Evolutionary conservation across 2,797 vertebrate genomes (phyloP), one percentile per base, ranked within the genome.

Genomic region (Martes flavigula): DNA sequence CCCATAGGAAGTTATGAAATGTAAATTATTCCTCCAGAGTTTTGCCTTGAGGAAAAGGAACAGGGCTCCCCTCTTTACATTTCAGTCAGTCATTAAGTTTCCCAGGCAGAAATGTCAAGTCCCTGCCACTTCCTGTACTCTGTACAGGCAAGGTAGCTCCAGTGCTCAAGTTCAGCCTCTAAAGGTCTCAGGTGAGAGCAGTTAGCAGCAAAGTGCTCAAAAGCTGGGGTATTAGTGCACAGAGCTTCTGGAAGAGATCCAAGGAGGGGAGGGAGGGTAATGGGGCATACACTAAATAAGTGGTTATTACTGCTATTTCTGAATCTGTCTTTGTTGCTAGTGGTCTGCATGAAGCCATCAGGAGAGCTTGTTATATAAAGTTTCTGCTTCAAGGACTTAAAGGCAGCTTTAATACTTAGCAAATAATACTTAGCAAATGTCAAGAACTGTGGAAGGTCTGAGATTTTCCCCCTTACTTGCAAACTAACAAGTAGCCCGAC

Each of bases 301-400:
- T 51, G 17, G 46, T 84, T 87, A 64, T 79, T 95, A 83, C 73
- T 70, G 46, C 83, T 73, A 20, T 91, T 97, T 95, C 86, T 87
- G 70, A 48, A 60, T 62, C 46, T 85, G 4, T 30, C 27, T 90
- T 46, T 60, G 30, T 79, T 70, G 66, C 6, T 83, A 56, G 70
- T 64, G 17, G 51, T 93, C 87, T 75, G n/a, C 38, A 15, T 56
- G 35, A 92, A 83, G 56, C 30, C 23, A 54, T 92, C 46, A 75
- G 68, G 64, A 58, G 27, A 75, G 3, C 17, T 43, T 32, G 17
- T 87, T 90, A 90, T 20, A 86, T 75, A 92, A 81, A 75, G n/a
- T 85, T 94, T 72, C 21, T 90, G 38, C 43, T 96, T 96, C 48
- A 51, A 66, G 43, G 68, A 92, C 62, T 64, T 96, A 90, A 94